Evolutionary conservation across 2,888 invertebrate species (phyloP).

Genomic region (Erebia epiphron): DNA sequence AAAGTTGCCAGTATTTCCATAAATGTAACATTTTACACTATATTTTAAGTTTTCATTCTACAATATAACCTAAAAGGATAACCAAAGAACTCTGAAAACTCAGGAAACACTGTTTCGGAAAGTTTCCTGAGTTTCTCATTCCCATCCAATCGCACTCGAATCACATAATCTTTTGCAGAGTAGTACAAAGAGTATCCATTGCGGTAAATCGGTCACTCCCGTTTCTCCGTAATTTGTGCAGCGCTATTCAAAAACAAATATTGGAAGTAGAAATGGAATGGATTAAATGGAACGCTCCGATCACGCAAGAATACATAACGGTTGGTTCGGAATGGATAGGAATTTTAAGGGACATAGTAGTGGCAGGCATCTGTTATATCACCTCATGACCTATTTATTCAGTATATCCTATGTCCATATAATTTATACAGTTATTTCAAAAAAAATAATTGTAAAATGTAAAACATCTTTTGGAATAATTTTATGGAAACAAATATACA

Average conservation of each 20-base stretch:
- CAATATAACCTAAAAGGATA: too few species aligned
- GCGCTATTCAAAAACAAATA: conserved; percentile 13
- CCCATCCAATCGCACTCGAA: neutral
- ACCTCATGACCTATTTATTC: neutral
- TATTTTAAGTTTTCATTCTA: too few species aligned
- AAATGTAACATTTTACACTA: too few species aligned
- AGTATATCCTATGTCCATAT: neutral
- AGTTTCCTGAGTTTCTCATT: neutral
- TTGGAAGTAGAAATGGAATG: conserved; percentile 15
- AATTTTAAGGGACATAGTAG: neutral
- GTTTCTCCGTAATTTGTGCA: conserved; percentile 2
- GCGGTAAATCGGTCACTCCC: conserved; percentile 10
- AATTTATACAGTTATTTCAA: too few species aligned
- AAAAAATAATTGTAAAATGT: too few species aligned
- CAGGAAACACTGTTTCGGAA: too few species aligned
- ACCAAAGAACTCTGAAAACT: too few species aligned
- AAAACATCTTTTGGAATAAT: too few species aligned
- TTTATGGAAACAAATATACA: too few species aligned
- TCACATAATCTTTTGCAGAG: neutral
- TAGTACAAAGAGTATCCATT: neutral
- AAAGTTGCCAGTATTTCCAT: too few species aligned
- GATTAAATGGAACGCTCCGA: conserved; percentile 5
- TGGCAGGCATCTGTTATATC: neutral
- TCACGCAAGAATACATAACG: neutral
- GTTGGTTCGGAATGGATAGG: neutral